Percentiles rank a stretch among this genome's conserved stretches.
Conservation (phyloP, 2,888 invertebrate species). For the Acronicta psi region DNA sequence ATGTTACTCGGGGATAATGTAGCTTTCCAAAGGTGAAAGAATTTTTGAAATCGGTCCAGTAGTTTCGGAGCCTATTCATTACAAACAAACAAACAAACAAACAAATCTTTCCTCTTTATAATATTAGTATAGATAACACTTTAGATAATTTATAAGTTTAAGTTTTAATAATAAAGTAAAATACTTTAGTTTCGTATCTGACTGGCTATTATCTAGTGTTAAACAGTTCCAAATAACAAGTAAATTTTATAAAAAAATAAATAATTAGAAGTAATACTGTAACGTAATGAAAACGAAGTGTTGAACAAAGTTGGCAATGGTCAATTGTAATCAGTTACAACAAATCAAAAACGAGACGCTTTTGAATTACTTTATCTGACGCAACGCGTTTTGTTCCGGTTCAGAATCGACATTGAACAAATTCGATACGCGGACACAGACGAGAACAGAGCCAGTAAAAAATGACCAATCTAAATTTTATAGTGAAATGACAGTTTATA, state of each 20-base stretch:
- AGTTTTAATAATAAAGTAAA: no score
- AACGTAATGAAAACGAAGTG: constrained; percentile 27
- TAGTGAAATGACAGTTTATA: constrained; percentile 61
- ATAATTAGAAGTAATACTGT: constrained; percentile 2
- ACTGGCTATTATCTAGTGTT: background rate
- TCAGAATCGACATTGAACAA: constrained; percentile 69
- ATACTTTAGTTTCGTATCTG: no score
- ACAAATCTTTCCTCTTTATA: no score
- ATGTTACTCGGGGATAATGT: no score
- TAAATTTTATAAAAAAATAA: background rate
- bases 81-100: no score
- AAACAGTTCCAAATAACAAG: background rate
- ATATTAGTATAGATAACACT: no score
- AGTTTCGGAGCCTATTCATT: no score
- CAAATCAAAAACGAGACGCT: constrained; percentile 38
- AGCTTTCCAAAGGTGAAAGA: no score
- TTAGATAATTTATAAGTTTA: no score
- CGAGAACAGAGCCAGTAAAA: constrained; percentile 64
- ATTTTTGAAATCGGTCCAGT: no score
- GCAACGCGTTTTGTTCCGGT: constrained; percentile 70
- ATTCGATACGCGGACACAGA: constrained; percentile 67
- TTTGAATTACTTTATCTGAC: constrained; percentile 61
- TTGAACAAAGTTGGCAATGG: constrained; percentile 33
- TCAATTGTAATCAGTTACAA: constrained; percentile 41
- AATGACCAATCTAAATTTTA: constrained; percentile 67